Evolutionary conservation across 2,797 vertebrate genomes (phyloP).

Genomic region (Petrocephalus schoutedeni): DNA sequence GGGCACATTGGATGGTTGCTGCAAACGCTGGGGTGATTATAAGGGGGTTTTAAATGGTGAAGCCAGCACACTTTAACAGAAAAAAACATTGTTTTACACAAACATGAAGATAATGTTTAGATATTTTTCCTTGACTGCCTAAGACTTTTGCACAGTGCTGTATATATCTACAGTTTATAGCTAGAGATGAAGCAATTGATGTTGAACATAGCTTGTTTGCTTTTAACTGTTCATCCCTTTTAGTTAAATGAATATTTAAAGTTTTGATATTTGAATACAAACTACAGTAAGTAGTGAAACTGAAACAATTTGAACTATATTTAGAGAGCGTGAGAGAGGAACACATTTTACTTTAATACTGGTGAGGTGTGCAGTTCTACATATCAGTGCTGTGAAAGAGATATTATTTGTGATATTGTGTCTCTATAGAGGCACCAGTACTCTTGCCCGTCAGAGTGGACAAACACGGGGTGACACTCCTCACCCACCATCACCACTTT

Average conservation of each 20-base stretch:
- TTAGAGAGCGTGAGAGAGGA: neutral
- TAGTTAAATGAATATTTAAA: neutral
- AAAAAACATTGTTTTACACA: no score
- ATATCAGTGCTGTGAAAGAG: neutral
- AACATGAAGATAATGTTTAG: no score
- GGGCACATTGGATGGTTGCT: no score
- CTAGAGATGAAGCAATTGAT: neutral
- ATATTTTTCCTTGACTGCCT: no score
- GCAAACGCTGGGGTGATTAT: no score
- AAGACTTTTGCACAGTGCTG: no score
- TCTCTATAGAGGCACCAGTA: neutral
- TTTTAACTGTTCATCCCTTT: neutral
- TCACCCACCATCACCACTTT: conserved; percentile 56
- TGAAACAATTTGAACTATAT: neutral
- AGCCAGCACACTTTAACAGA: no score
- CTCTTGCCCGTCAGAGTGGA: conserved; percentile 29
- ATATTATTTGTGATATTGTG: neutral
- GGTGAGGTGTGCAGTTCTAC: neutral
- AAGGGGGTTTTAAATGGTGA: no score
- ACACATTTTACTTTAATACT: neutral
- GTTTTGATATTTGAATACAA: neutral
- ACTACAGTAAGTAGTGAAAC: neutral
- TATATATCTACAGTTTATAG: neutral
- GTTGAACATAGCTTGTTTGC: neutral
- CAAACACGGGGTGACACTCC: conserved; percentile 49